These are phyloP conservation scores for Anoncus sp. DNA, from an alignment of 2,888 invertebrate species.

Conservation along the genomic window DNA sequence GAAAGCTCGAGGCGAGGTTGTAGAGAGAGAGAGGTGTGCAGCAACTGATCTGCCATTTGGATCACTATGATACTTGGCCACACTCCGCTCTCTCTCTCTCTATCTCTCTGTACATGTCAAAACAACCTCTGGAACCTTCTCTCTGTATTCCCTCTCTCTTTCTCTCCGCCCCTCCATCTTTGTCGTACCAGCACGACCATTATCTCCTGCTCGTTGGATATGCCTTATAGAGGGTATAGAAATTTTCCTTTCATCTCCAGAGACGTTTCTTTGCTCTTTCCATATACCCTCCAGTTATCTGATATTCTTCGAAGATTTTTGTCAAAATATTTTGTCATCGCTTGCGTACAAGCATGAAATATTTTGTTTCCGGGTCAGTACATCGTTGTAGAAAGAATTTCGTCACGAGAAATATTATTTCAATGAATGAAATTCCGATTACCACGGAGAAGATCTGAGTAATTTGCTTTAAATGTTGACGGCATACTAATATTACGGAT, in stretches of 20 bases:
- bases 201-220: not conserved
- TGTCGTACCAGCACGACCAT: not conserved
- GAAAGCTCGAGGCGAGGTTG: conserved; percentile 23
- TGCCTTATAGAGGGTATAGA: not conserved
- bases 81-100: conserved; percentile 15
- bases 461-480: too few species aligned
- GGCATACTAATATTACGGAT: too few species aligned
- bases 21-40: conserved; percentile 25
- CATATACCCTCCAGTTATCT: not conserved
- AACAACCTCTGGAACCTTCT: conserved; percentile 7
- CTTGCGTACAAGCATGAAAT: too few species aligned
- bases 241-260: not conserved
- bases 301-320: conserved; percentile 1
- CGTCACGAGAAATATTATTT: too few species aligned
- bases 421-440: too few species aligned
- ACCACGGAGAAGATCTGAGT: too few species aligned
- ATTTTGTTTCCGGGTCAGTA: too few species aligned
- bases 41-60: conserved; percentile 30
- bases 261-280: not conserved
- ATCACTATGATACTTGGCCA: conserved; percentile 37
- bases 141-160: not conserved
- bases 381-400: too few species aligned
- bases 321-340: not conserved
- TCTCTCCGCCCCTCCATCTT: conserved; percentile 2
- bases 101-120: not conserved